Evolutionary conservation across 2,888 invertebrate species (phyloP).

Genomic region (Stramonita haemastoma): DNA sequence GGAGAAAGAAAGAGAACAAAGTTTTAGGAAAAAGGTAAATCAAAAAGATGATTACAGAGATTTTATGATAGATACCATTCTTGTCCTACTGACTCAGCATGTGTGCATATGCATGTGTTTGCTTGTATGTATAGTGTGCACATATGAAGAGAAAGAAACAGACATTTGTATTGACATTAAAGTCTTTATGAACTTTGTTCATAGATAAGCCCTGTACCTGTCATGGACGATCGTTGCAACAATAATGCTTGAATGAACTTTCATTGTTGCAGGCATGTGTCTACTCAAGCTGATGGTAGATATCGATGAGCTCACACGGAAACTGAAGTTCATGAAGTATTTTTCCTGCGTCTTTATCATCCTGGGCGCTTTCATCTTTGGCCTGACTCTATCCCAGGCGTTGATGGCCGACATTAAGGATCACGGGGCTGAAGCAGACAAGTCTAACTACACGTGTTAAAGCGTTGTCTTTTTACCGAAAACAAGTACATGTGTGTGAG

Average conservation of each 20-base stretch:
- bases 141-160: too few relatives aligned
- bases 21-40: background rate
- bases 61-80: too few relatives aligned
- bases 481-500: background rate
- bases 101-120: too few relatives aligned
- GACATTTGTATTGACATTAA: too few relatives aligned
- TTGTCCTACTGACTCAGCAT: too few relatives aligned
- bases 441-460: conserved; percentile 64
- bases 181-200: background rate
- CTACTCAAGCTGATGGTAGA: conserved; percentile 66
- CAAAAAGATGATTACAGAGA: background rate
- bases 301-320: conserved; percentile 50
- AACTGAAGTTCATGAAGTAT: conserved; percentile 53
- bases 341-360: conserved; percentile 68
- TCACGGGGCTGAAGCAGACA: conserved; percentile 63
- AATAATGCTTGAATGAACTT: background rate
- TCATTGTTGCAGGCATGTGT: conserved; percentile 70
- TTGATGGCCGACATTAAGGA: conserved; percentile 63
- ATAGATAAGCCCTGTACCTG: too few relatives aligned
- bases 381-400: conserved; percentile 74
- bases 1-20: background rate
- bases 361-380: conserved; percentile 76
- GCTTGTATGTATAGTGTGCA: too few relatives aligned
- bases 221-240: too few relatives aligned
- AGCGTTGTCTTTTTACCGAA: background rate